Evolutionary conservation across 2,888 invertebrate genomes (phyloP).

Genomic region (Altica lythri): DNA sequence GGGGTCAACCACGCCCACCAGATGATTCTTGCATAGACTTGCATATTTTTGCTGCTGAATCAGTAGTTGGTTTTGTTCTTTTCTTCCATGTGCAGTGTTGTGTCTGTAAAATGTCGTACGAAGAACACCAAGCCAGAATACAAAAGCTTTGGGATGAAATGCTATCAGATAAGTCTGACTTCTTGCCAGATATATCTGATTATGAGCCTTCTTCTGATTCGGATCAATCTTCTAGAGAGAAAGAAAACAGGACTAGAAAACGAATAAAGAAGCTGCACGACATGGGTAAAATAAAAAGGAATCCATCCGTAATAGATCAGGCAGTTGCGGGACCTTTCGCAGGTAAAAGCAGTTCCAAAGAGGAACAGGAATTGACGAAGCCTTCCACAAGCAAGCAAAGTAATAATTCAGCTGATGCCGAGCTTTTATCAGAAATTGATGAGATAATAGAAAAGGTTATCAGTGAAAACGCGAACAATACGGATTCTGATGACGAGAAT

Average conservation of each 20-base stretch:
- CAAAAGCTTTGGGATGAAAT: slow-evolving; percentile 11
- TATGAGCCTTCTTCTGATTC: slow-evolving; percentile 8
- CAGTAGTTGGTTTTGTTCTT: slow-evolving; percentile 1
- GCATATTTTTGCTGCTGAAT: background rate
- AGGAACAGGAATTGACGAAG: no score
- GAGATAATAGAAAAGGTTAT: slow-evolving; percentile 10
- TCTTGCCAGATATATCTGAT: slow-evolving; percentile 4
- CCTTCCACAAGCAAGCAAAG: no score
- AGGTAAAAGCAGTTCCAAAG: no score
- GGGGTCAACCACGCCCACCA: background rate
- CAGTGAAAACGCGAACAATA: slow-evolving; percentile 7
- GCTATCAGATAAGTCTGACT: slow-evolving; percentile 10
- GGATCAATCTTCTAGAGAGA: background rate
- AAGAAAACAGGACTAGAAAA: slow-evolving; percentile 5
- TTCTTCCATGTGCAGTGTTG: slow-evolving; percentile 1
- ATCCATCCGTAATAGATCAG: no score
- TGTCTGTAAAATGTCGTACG: slow-evolving; percentile 13
- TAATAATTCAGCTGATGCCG: no score
- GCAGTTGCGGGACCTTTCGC: no score
- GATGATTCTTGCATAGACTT: background rate
- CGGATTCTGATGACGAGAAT: slow-evolving; percentile 15
- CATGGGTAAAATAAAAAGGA: no score
- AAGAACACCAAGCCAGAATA: slow-evolving; percentile 5
- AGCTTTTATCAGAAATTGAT: no score
- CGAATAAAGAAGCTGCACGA: slow-evolving; percentile 1